Base-by-base conservation (phyloP, 2,113 vertebrate genomes). In the Gopherus evgoodei region DNA sequence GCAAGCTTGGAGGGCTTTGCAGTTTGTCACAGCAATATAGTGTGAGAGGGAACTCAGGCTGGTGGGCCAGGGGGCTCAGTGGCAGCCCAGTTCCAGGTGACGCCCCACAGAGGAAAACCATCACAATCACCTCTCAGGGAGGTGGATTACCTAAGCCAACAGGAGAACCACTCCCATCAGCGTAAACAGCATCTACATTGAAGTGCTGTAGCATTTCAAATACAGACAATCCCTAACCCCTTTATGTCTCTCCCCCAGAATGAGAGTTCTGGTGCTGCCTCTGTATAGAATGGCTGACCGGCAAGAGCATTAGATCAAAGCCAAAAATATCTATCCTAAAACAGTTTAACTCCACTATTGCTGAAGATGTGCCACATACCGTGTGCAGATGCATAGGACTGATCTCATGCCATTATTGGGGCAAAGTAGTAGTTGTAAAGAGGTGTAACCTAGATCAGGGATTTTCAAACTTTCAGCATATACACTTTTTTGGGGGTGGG, bases 401-500 rank as follows among this genome's bases (percentile, higher is more conserved):
- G 65, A 19, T 38, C 35, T 69, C n/a, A 19, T 69, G 35, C 17
- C 14, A n/a, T 16, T 35, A 69, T 16, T n/a, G 65, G n/a, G 17
- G 29, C 31, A n/a, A 35, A 9, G 7, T 19, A 69, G 14, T n/a
- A n/a, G 35, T 19, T 69, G 57, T 59, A 35, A 69, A n/a, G 17
- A 69, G 31, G 29, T 35, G 65, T n/a, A 38, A 69, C 21, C 65
- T 69, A 69, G 35, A 69, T 17, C 17, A 69, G n/a, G 8, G 13
- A n/a, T 69, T 69, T 7, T n/a, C 13, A n/a, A 69, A 69, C 16
- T 69, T n/a, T 21, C 35, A n/a, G 17, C 17, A 10, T 21, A 19
- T n/a, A 7, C 16, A 6, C 31, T 69, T 19, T 16, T 11, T 2
- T 27, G 25, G 24, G 4, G 25, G 2, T 12, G 49, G 3, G 12